Evolutionary conservation across 2,888 invertebrate genomes (phyloP).

Genomic region (Steromphala cineraria): DNA sequence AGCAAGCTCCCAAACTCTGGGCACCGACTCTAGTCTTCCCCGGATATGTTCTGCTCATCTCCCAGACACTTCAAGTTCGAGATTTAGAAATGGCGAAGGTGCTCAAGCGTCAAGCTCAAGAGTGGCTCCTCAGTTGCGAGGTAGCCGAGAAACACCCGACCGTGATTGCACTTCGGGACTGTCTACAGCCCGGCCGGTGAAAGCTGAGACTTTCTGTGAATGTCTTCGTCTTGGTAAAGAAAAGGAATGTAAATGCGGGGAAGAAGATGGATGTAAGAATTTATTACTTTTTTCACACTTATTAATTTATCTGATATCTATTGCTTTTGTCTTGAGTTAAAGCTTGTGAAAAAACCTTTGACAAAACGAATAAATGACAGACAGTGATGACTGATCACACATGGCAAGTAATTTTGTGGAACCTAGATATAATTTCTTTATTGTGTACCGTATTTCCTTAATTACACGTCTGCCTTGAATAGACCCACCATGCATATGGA

Average conservation of each 20-base stretch:
- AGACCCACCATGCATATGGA: no score
- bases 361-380: no score
- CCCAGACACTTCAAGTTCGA: neutral
- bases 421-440: no score
- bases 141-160: neutral
- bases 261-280: slow-evolving; percentile 61
- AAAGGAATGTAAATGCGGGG: slow-evolving; percentile 61
- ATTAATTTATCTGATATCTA: neutral
- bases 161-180: neutral
- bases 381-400: no score
- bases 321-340: neutral
- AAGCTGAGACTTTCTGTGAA: slow-evolving; percentile 64
- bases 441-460: no score
- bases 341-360: no score
- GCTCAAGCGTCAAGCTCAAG: neutral
- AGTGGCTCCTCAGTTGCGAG: neutral
- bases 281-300: neutral
- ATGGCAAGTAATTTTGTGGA: no score
- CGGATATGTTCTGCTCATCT: no score
- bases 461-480: no score
- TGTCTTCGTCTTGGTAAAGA: slow-evolving; percentile 58
- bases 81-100: neutral
- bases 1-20: neutral
- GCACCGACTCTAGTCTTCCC: neutral
- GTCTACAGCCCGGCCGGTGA: slow-evolving; percentile 42